phyloP scores from a whole-genome alignment of 2,797 vertebrate genomes.

The Propithecus deckenii region DNA sequence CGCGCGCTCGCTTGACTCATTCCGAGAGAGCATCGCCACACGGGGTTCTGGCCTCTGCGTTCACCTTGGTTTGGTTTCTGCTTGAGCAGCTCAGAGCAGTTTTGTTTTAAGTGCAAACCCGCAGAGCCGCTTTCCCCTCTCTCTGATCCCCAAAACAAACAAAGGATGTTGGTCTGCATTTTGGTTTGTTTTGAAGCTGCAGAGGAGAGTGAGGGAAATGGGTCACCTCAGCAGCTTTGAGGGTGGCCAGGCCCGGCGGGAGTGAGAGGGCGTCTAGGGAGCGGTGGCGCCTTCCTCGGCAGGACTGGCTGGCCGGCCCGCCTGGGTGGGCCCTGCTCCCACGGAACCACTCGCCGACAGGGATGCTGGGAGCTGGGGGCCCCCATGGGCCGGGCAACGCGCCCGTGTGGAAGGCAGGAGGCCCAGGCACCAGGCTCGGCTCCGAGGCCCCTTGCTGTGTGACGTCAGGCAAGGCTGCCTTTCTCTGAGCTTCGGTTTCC shows the following conservation, averaged over 20 bases:
- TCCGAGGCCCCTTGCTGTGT: neutral
- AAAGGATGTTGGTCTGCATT: slow-evolving; percentile 75
- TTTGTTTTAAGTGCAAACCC: slow-evolving; percentile 77
- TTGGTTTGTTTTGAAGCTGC: slow-evolving; percentile 73
- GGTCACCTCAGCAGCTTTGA: slow-evolving; percentile 57
- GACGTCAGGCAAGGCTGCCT: neutral
- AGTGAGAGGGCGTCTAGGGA: neutral
- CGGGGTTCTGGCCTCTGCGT: slow-evolving; percentile 53
- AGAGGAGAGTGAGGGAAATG: slow-evolving; percentile 49
- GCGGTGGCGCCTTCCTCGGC: neutral
- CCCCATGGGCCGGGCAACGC: neutral
- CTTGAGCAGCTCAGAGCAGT: slow-evolving; percentile 47
- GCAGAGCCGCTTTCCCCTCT: slow-evolving; percentile 61
- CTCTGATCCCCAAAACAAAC: slow-evolving; percentile 77
- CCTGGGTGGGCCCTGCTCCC: slow-evolving; percentile 18
- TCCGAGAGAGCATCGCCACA: neutral
- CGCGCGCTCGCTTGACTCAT: slow-evolving; percentile 48
- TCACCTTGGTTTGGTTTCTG: slow-evolving; percentile 74
- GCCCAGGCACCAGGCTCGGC: neutral
- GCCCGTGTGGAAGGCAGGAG: neutral
- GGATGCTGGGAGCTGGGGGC: neutral
- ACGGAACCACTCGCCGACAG: neutral
- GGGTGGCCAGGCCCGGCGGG: slow-evolving; percentile 17
- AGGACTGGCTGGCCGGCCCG: neutral
- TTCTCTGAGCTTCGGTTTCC: neutral